Evolutionary conservation across 2,113 vertebrate genomes (phyloP).

Genomic region (Epinephelus moara): DNA sequence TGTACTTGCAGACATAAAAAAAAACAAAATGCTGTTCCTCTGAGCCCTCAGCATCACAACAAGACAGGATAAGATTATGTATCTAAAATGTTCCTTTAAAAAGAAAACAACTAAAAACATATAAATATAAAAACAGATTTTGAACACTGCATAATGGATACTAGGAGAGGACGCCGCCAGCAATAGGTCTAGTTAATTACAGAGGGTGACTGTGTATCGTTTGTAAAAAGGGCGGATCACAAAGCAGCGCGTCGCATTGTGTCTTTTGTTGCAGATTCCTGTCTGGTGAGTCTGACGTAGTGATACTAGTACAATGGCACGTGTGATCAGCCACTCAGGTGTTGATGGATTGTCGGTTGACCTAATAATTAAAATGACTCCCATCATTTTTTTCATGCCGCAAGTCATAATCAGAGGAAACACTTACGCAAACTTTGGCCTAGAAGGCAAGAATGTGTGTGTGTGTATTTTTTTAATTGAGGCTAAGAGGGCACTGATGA

Average conservation of each 20-base stretch:
- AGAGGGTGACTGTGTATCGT: not conserved
- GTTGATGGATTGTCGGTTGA: not conserved
- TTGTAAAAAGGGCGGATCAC: not conserved
- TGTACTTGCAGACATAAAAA: too few relatives aligned
- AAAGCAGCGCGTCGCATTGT: not conserved
- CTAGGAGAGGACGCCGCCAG: too few relatives aligned
- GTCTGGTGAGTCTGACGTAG: conserved; percentile 54
- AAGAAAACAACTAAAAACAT: too few relatives aligned
- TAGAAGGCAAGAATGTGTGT: not conserved
- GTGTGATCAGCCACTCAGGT: not conserved
- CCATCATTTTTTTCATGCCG: not conserved
- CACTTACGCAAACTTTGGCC: not conserved
- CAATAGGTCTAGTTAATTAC: not conserved
- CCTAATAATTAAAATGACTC: not conserved
- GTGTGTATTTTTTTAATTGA: not conserved
- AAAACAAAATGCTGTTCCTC: too few relatives aligned
- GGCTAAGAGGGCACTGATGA: not conserved
- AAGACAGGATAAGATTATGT: too few relatives aligned
- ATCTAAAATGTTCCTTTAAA: too few relatives aligned
- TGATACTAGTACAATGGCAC: not conserved
- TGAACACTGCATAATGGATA: too few relatives aligned
- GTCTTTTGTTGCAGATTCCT: conserved; percentile 41
- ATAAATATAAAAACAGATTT: too few relatives aligned
- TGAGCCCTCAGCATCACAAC: too few relatives aligned
- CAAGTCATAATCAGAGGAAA: not conserved